A percentile compares a stretch with the other conserved stretches of the same genome.
Evolutionary conservation across 2,797 vertebrate genomes (phyloP).

Genomic region (Uromys caudimaculatus): DNA sequence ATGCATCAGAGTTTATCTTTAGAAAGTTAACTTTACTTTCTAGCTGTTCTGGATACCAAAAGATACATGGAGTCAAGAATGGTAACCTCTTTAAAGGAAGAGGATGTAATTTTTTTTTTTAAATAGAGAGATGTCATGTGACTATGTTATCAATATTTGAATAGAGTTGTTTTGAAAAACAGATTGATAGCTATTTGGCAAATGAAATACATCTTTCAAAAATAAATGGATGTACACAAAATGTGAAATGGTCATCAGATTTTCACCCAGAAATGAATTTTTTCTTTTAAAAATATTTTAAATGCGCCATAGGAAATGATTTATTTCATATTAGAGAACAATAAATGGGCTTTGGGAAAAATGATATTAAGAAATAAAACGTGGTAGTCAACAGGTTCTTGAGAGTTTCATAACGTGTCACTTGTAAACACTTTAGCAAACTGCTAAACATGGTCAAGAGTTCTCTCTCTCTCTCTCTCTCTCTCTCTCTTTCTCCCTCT

Average conservation of each 20-base stretch:
- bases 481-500: neutral
- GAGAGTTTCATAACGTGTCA: slow-evolving; percentile 83
- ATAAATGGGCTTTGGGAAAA: slow-evolving; percentile 85
- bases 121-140: neutral
- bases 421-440: slow-evolving; percentile 84
- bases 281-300: slow-evolving; percentile 81
- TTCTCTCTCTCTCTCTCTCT: slow-evolving; percentile 17
- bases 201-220: slow-evolving; percentile 50
- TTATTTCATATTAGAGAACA: slow-evolving; percentile 85
- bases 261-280: slow-evolving; percentile 58
- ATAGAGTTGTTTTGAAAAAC: neutral
- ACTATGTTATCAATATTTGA: neutral
- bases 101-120: neutral
- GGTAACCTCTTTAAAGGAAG: neutral
- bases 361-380: slow-evolving; percentile 83
- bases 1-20: neutral
- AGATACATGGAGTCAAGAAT: neutral
- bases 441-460: slow-evolving; percentile 80
- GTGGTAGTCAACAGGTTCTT: slow-evolving; percentile 79
- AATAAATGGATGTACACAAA: slow-evolving; percentile 20
- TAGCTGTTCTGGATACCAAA: neutral
- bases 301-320: slow-evolving; percentile 75
- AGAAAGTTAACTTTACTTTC: neutral
- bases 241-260: slow-evolving; percentile 28
- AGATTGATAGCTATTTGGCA: slow-evolving; percentile 25